Conservation (phyloP, 2,797 vertebrate species). For the Parotocinclus haroldoi region DNA sequence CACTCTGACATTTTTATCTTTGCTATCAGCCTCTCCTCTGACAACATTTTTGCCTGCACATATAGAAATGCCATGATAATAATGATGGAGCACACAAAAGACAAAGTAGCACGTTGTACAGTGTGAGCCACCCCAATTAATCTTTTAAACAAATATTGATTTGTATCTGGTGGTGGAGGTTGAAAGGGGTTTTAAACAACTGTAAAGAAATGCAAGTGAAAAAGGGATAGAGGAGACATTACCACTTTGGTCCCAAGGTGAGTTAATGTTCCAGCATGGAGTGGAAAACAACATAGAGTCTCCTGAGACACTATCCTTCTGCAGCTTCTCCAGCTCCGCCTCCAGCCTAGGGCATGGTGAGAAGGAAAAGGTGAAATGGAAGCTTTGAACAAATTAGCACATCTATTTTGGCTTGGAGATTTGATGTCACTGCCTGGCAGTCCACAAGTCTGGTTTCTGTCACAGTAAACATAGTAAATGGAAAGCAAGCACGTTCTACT, state of each 20-base stretch:
- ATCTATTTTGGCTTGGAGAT: not conserved
- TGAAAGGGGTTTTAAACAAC: no score
- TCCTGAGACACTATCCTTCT: conserved; percentile 60
- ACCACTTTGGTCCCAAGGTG: conserved; percentile 69
- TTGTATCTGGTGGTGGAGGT: no score
- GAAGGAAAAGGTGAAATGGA: not conserved
- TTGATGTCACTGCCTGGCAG: no score
- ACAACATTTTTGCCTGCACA: conserved; percentile 48
- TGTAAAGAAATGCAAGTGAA: no score
- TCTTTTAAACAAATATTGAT: no score
- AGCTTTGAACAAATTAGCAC: conserved; percentile 8
- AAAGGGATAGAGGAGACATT: conserved; percentile 30
- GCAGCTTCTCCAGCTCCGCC: conserved; percentile 75
- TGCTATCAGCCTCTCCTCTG: conserved; percentile 56
- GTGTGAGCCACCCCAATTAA: no score
- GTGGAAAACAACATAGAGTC: conserved; percentile 70
- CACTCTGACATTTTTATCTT: conserved; percentile 58
- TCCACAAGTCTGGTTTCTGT: no score
- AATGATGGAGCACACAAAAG: no score
- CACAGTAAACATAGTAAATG: no score
- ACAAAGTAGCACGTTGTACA: no score
- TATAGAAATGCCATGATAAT: conserved; percentile 44
- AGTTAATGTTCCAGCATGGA: conserved; percentile 70
- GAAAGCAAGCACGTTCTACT: no score
- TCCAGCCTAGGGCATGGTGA: conserved; percentile 62